Evolutionary conservation across 2,797 vertebrate genomes (phyloP), one percentile per base, ranked within the genome.

Genomic region (Sternarchorhynchus goeldii): DNA sequence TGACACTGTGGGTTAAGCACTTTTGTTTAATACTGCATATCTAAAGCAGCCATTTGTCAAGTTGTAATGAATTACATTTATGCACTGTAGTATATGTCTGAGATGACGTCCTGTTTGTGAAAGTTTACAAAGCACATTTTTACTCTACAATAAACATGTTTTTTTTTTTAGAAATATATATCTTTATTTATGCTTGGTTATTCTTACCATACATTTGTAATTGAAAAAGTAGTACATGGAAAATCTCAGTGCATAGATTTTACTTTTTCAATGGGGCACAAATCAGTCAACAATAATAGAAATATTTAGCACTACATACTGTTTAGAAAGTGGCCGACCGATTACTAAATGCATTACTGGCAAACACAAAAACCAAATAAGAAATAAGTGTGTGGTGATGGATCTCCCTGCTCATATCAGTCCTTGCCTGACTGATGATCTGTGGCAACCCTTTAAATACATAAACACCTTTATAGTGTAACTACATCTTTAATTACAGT

Each of bases 201-300:
- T 91, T 90, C 90, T 79, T 77, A 86, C 84, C 84, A 92, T 86
- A 92, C 83, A 86, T 86, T 87, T 85, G 85, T 84, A 88, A 89
- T 90, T 91, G 82, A 90, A 89, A 90, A 77, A 71, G 56, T 45
- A 81, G 72, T 17, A 66, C 71, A 87, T 89, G 89, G 85, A 91
- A 92, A 91, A 88, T 86, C 88, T 94, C 93, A 94, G 93, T 94
- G 93, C 92, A 93, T 93, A 89, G 86, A 90, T 84, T 82, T 88
- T 85, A 73, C 73, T 85, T 83, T 88, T 84, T 83, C 81, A 87
- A 77, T 73, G 60, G 25, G 18, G 80, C 58, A 81, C 67, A 79
- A 83, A 76, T 76, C 85, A 86, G 71, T 81, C 76, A 83, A 88
- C 75, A 82, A 88, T 69, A 82, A 85, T 59, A 74, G 31, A 84